Evolutionary conservation across 2,888 invertebrate genomes (phyloP).

Genomic region (Mongoloraphidia duomilia): DNA sequence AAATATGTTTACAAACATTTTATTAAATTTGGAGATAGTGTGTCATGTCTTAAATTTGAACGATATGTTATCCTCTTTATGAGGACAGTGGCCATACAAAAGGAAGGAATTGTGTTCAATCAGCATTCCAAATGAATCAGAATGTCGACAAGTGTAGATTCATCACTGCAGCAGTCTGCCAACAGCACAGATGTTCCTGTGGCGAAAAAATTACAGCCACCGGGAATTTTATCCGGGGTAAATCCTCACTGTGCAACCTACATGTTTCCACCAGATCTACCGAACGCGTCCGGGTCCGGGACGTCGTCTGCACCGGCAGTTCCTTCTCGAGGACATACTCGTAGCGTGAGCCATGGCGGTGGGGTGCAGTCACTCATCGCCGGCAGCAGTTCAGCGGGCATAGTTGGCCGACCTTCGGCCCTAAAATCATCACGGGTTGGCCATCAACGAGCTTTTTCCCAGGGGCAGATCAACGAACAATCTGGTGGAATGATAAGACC

Average conservation of each 20-base stretch:
- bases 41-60: too few species aligned
- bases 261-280: constrained; percentile 27
- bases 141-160: too few species aligned
- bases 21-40: too few species aligned
- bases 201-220: background rate
- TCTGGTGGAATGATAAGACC: constrained; percentile 29
- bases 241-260: constrained; percentile 21
- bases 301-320: constrained; percentile 7
- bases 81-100: too few species aligned
- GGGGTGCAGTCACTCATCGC: constrained; percentile 36
- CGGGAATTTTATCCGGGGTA: background rate
- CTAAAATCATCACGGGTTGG: constrained; percentile 58
- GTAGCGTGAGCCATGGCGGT: constrained; percentile 78
- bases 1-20: too few species aligned
- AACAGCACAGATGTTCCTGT: background rate
- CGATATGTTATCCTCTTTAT: too few species aligned
- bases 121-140: too few species aligned
- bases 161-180: too few species aligned
- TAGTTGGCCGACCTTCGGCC: constrained; percentile 45
- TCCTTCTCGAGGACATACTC: constrained; percentile 46
- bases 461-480: constrained; percentile 68
- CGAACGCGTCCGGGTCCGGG: constrained; percentile 17
- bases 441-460: constrained; percentile 74
- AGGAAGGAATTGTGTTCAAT: too few species aligned
- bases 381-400: constrained; percentile 22